Evolutionary conservation across 2,113 vertebrate genomes (phyloP), one percentile per base, ranked within the genome.

Genomic region (Passer domesticus): DNA sequence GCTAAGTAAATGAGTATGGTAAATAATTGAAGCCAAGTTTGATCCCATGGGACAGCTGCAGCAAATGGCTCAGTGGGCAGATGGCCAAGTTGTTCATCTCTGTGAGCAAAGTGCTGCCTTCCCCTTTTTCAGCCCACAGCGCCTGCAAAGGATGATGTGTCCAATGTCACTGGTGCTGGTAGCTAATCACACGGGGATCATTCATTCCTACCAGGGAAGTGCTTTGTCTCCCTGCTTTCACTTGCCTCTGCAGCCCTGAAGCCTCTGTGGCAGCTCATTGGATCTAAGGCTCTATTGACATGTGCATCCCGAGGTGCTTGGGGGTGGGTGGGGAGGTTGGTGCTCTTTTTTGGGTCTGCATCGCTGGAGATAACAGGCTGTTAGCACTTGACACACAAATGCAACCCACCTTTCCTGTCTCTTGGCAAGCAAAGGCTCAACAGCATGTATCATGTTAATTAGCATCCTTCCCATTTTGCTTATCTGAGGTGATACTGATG

Each of bases 1-100:
- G 90, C 74, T 73, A 89, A 78, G 67, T 92, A 95, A 94, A 92
- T 89, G 73, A 89, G 72, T 69, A 21, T 8, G 49, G 60, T 85
- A 91, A 94, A 87, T 95, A 91, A 95, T 73, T 90, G 67, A 96
- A 89, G 52, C 22, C 35, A 69, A 87, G 46, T 46, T 66, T 67
- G 87, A 84, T 94, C 93, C 72, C 58, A 5, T 58, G 82, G 90
- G 94, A 90, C 8, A 27, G 82, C 87, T 84, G 63, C 47, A 90
- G 55, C 72, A 90, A 97, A 94, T 94, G 92, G 80, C 74, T 92
- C 27, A 60, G 52, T 43, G 76, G 97, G 96, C 89, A 85, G 41
- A 74, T 13, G 23, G 91, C 96, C 96, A 96, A 94, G 30, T 59
- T 63, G 41, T 95, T 94, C 70, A 85, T 90, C 60, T 83, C 59